These are phyloP conservation scores for Luidia sarsii DNA, from an alignment of 53 echinoderm and acorn worm species.

Conservation along the genomic window DNA sequence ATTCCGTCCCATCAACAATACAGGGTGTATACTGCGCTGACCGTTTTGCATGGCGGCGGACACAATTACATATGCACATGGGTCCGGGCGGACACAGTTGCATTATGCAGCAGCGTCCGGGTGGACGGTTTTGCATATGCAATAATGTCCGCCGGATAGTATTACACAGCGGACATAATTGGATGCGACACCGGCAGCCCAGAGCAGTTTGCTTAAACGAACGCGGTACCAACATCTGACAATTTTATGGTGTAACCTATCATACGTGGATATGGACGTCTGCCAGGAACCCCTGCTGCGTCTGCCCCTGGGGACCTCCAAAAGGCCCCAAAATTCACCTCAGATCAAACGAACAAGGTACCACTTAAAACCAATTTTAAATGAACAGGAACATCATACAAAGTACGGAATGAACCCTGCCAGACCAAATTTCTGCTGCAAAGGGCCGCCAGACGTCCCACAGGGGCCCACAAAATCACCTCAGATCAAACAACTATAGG, in stretches of 20 bases:
- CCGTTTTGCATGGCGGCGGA: no score
- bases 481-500: not conserved
- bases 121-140: no score
- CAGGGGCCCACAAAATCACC: not conserved
- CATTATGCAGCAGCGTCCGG: no score
- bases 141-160: no score
- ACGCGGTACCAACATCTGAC: not conserved
- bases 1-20: no score
- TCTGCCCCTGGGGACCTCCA: constrained; percentile 8
- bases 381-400: constrained; percentile 20
- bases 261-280: constrained; percentile 8
- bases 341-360: constrained; percentile 9
- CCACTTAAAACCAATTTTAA: constrained; percentile 1
- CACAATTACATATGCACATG: no score
- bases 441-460: not conserved
- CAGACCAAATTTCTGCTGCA: constrained; percentile 9
- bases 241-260: constrained; percentile 12
- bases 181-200: no score
- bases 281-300: constrained; percentile 5
- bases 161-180: no score
- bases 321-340: not conserved
- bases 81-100: no score
- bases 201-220: constrained; percentile 10
- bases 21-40: no score
- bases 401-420: constrained; percentile 24